Conservation (phyloP, 1,140 invertebrate species). For the Dinoponera quadriceps region DNA sequence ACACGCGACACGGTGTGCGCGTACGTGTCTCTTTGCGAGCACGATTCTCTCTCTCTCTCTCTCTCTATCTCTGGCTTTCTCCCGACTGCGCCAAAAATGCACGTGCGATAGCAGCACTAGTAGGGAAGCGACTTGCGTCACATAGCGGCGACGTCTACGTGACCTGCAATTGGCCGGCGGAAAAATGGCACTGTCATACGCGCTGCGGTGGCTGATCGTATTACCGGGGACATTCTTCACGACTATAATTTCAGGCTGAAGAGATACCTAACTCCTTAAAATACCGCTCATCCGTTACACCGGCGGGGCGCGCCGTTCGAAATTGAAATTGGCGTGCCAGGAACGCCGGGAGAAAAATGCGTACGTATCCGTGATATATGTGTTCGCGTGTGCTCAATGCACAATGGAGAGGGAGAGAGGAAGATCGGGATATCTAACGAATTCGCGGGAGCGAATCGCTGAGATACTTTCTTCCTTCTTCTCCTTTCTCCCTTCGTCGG, state of each 20-base stretch:
- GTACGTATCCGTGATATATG: conserved; percentile 41
- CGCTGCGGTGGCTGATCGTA: conserved; percentile 73
- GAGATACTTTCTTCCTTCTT: background rate
- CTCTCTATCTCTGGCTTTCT: conserved; percentile 32
- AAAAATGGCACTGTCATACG: conserved; percentile 73
- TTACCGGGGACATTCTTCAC: conserved; percentile 64
- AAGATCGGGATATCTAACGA: no score
- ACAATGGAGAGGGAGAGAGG: conserved; percentile 12
- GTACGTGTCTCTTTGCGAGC: conserved; percentile 64
- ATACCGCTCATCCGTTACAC: conserved; percentile 19
- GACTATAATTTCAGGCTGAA: conserved; percentile 61
- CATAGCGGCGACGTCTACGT: conserved; percentile 70
- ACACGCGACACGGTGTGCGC: conserved; percentile 21
- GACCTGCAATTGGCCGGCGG: conserved; percentile 73
- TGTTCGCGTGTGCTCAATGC: conserved; percentile 3
- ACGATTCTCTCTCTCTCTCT: background rate
- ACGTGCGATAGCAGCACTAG: conserved; percentile 66
- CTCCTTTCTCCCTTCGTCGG: background rate
- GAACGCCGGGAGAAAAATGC: conserved; percentile 35
- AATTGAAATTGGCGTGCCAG: conserved; percentile 26
- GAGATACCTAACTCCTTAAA: conserved; percentile 38
- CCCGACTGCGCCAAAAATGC: conserved; percentile 70
- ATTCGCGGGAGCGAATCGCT: no score
- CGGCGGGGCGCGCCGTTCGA: background rate
- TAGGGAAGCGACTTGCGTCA: conserved; percentile 59